Base-by-base conservation (phyloP, 2,888 invertebrate genomes). In the Pecten maximus region DNA sequence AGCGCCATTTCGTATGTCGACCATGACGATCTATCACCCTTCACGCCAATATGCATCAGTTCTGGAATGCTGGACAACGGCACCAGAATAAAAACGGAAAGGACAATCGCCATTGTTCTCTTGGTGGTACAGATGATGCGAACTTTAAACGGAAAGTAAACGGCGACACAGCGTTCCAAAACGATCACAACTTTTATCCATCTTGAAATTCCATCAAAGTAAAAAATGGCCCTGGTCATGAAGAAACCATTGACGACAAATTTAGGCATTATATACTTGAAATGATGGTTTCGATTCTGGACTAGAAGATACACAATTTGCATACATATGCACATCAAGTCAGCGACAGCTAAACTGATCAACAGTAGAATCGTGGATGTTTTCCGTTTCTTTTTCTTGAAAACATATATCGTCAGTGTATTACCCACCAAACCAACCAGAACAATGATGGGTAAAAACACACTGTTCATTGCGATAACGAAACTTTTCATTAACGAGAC, bases 201-300 rank as follows among this genome's bases (percentile, higher is more conserved):
- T 74, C 74, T 74, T 35, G 74, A 74, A 28, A 74, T 74, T 6
- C 74, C 74, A 23, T 74, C 74, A 74, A 74, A 35, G 6, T 74
- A 74, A 74, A 74, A 74, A 35, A 74, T 74, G 10, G 35, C 74
- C 28, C 74, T 74, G 28, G 74, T 74, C 74, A 74, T 28, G 35
- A 74, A 74, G 28, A 74, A 74, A 35, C 74, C 74, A 6, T 74
- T 74, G 0, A 74, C 35, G 1, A 8, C 0, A 0, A 74, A 74
- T 2, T 74, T 35, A 28, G 74, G 74, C 35, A 74, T 1, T 3
- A 74, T 16, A 74, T 74, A 0, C 8, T 74, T 1, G 74, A 74
- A 74, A 74, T 74, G 74, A 35, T 74, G 74, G 28, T 74, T 74
- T 15, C 74, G 74, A 74, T 74, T 74, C 15, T 74, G 74, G 35